Evolutionary conservation across 2,113 vertebrate genomes (phyloP), one percentile per base, ranked within the genome.

Genomic region (Micromys minutus): DNA sequence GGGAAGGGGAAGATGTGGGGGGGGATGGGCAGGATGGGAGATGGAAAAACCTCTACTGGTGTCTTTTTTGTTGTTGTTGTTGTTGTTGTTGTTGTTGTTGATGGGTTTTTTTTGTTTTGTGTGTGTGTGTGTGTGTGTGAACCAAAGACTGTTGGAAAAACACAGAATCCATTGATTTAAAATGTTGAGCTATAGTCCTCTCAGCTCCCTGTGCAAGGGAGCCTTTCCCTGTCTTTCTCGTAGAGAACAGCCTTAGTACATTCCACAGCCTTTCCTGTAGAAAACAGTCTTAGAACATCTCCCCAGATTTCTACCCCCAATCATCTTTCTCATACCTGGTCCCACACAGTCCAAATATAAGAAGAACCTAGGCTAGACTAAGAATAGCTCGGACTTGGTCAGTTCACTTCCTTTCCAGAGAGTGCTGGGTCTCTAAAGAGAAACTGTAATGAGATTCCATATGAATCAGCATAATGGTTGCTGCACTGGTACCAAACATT

Each of bases 401-500:
- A 31, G 81, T 92, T 85, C 31, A 42, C 31, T 29, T 31, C 89
- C 11, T n/a, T 65, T 77, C 52, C 42, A 72, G 19, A 87, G n/a
- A 29, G 67, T 67, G 86, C 47, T 83, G 36, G 9, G 31, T 65
- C 80, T 92, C 92, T 36, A 91, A 94, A 96, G 91, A 94, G 84
- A 34, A 91, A 65, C 65, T 12, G 1, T 61, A 92, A 80, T 67
- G 31, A 57, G 89, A 95, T 89, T 89, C 19, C 0, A 52, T 84
- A 96, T 90, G 89, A 96, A 94, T 96, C 93, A 89, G 50, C 86
- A 50, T 95, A 89, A 94, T 94, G 93, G 90, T 79, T 84, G 84
- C 29, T 67, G 29, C 71, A 67, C 81, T 63, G 13, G 36, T 87
- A 84, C 47, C 84, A 47, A 90, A 90, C 19, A 42, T 93, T 95